Evolutionary conservation across 2,113 vertebrate genomes (phyloP).

Genomic region (Channa maculata): DNA sequence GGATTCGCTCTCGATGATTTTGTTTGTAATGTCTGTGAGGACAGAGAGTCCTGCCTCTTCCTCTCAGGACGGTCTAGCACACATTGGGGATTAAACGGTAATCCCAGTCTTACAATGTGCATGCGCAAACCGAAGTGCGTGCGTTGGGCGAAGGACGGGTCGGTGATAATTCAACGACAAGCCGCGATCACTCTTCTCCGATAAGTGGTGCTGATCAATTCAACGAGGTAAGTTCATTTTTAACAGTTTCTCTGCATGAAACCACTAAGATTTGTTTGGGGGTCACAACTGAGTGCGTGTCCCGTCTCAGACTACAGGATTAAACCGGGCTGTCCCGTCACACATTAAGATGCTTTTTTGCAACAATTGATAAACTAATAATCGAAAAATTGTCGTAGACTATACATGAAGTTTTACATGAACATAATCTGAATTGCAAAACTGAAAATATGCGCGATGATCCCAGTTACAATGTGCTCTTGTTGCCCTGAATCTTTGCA

Average conservation of each 20-base stretch:
- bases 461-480: constrained; percentile 53
- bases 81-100: constrained; percentile 64
- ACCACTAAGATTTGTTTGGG: background rate
- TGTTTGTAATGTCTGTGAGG: background rate
- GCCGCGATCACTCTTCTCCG: background rate
- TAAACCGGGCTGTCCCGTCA: constrained; percentile 44
- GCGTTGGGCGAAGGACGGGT: constrained; percentile 6
- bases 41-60: constrained; percentile 20
- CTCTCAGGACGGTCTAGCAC: constrained; percentile 30
- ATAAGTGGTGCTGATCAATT: background rate
- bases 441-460: background rate
- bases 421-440: background rate
- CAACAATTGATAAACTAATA: background rate
- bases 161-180: constrained; percentile 17
- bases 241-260: background rate
- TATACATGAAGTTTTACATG: background rate
- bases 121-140: constrained; percentile 66
- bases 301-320: constrained; percentile 28
- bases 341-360: background rate
- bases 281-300: constrained; percentile 27
- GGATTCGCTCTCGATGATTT: too few species aligned
- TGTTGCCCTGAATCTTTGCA: constrained; percentile 56
- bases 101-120: constrained; percentile 66
- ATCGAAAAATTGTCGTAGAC: too few species aligned
- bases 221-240: constrained; percentile 52